phyloP scores from a whole-genome alignment of 1,140 invertebrate species.

The Cataglyphis hispanica region DNA sequence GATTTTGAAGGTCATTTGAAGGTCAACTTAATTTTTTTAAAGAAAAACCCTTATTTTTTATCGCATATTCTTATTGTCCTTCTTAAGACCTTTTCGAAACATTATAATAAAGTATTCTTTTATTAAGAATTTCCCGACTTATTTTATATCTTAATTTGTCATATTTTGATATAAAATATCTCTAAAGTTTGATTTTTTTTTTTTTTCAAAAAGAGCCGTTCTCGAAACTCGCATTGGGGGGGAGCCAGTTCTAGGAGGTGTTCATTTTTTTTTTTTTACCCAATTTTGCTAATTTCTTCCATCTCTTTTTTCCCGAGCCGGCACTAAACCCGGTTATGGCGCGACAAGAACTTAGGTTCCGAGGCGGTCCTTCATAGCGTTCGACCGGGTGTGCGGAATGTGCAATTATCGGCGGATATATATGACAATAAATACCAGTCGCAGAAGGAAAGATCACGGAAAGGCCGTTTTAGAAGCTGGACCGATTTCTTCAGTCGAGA shows the following conservation, averaged over 20 bases:
- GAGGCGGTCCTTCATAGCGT: constrained; percentile 56
- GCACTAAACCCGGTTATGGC: constrained; percentile 52
- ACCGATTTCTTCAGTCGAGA: constrained; percentile 65
- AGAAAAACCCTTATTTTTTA: no score
- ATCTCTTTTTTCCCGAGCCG: constrained; percentile 14
- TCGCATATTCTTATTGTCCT: no score
- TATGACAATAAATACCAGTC: constrained; percentile 69
- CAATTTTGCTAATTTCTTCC: constrained; percentile 7
- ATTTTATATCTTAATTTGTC: no score
- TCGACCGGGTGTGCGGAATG: constrained; percentile 58
- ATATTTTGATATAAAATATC: no score
- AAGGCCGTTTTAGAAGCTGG: constrained; percentile 61
- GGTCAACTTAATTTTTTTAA: no score
- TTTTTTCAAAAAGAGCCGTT: no score
- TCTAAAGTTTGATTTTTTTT: no score
- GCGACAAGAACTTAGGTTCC: constrained; percentile 25
- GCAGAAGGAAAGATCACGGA: constrained; percentile 62
- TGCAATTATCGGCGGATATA: constrained; percentile 71
- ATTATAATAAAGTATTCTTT: no score
- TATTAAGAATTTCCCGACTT: no score
- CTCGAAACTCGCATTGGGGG: no score
- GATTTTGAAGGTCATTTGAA: no score
- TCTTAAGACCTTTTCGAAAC: no score
- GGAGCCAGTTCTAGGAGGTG: not conserved
- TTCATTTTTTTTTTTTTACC: not conserved